Percentiles rank a stretch among this genome's conserved stretches.
phyloP scores from a whole-genome alignment of 2,113 vertebrate genomes.

The Ictalurus furcatus region DNA sequence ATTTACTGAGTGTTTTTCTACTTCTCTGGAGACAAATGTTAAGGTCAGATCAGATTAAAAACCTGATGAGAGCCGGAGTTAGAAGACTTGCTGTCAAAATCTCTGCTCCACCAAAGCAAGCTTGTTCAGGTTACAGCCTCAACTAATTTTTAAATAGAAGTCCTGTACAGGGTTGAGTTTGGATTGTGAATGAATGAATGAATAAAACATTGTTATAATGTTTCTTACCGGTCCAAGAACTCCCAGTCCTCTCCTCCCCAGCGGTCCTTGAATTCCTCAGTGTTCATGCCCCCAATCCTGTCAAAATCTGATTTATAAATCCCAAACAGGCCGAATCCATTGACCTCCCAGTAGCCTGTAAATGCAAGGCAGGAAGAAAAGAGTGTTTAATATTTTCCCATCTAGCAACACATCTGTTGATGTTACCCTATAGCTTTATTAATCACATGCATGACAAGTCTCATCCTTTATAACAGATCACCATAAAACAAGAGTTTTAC shows the following conservation, averaged over 20 bases:
- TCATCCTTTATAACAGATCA: not conserved
- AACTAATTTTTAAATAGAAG: not conserved
- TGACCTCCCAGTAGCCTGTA: constrained; percentile 98
- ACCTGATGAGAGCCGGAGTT: not conserved
- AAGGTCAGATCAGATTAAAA: not conserved
- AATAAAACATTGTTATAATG: not conserved
- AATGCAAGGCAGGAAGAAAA: constrained; percentile 20
- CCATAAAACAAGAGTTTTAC: not conserved
- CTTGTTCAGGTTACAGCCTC: not conserved
- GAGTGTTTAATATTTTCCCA: not conserved
- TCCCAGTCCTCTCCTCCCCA: constrained; percentile 99
- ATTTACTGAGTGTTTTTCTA: not conserved
- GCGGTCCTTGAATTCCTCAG: constrained; percentile 95
- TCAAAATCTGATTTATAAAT: constrained; percentile 98
- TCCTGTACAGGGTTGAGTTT: not conserved
- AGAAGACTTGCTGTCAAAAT: not conserved
- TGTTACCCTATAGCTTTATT: not conserved
- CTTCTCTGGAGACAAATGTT: not conserved
- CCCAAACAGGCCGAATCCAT: constrained; percentile 94
- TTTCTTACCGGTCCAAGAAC: constrained; percentile 89
- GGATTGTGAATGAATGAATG: not conserved
- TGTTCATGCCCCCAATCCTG: constrained; percentile 97
- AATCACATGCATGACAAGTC: not conserved
- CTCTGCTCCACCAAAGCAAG: not conserved
- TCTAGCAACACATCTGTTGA: not conserved